Conservation (phyloP, 2,113 vertebrate genomes). For the Cyanoramphus novaezelandiae region DNA sequence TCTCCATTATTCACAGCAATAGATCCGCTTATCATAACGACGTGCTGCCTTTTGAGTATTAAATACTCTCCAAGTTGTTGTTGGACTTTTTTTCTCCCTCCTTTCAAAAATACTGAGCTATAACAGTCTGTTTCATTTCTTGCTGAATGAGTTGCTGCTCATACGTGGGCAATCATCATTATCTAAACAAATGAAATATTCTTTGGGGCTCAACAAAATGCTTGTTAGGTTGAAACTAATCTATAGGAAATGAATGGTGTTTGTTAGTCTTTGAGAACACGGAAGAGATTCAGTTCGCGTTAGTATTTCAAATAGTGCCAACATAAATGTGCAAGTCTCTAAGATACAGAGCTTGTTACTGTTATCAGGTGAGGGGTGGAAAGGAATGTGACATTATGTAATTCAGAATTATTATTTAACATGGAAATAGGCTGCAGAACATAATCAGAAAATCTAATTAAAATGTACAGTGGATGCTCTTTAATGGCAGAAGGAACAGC, state of each 20-base stretch:
- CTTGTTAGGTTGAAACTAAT: conserved; percentile 76
- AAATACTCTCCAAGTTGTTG: conserved; percentile 35
- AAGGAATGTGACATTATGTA: conserved; percentile 16
- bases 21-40: background rate
- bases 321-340: conserved; percentile 70
- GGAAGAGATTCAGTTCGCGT: conserved; percentile 68
- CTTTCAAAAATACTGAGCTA: conserved; percentile 28
- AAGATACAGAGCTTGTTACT: conserved; percentile 70
- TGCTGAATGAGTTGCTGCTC: conserved; percentile 58
- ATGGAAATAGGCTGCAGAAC: conserved; percentile 21
- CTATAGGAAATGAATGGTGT: conserved; percentile 75
- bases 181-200: conserved; percentile 80
- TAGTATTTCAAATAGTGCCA: conserved; percentile 70
- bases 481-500: conserved; percentile 6
- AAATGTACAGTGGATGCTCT: background rate
- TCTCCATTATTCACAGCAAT: conserved; percentile 60
- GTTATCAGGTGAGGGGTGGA: conserved; percentile 69
- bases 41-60: conserved; percentile 33
- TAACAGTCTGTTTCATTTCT: conserved; percentile 64
- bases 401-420: conserved; percentile 42
- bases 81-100: conserved; percentile 9
- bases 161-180: conserved; percentile 73
- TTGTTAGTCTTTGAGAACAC: conserved; percentile 75
- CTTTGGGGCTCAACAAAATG: conserved; percentile 72
- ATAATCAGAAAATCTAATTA: conserved; percentile 21